phyloP scores from a whole-genome alignment of 2,888 invertebrate species.

The Eledone cirrhosa region DNA sequence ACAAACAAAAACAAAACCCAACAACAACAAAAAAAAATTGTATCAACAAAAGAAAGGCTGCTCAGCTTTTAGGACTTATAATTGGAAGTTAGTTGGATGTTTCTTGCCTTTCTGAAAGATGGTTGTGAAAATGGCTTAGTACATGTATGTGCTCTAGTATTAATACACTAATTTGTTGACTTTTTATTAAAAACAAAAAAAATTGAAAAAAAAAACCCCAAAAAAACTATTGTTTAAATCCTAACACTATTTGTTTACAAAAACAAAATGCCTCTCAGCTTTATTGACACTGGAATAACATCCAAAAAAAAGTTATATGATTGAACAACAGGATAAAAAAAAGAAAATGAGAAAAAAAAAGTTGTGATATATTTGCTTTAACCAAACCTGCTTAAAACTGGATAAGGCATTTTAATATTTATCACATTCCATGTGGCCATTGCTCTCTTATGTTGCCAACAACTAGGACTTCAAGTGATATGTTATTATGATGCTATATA shows the following conservation, averaged over 20 bases:
- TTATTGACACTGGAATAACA: too few relatives aligned
- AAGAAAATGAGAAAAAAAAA: too few relatives aligned
- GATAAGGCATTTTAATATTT: conserved; percentile 17
- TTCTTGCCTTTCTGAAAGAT: conserved; percentile 29
- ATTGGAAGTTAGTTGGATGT: conserved; percentile 19
- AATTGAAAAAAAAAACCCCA: too few relatives aligned
- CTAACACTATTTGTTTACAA: too few relatives aligned
- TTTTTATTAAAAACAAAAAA: too few relatives aligned
- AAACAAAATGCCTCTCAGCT: too few relatives aligned
- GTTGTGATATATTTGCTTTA: too few relatives aligned
- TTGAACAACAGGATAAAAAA: too few relatives aligned
- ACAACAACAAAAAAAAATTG: neutral
- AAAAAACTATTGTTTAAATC: too few relatives aligned
- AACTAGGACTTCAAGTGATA: conserved; percentile 26
- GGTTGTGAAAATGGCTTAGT: conserved; percentile 29
- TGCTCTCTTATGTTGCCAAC: conserved; percentile 22
- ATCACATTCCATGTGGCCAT: conserved; percentile 27
- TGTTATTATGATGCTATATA: conserved; percentile 24
- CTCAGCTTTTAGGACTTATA: conserved; percentile 16
- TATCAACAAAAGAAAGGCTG: conserved; percentile 1
- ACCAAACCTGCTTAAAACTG: too few relatives aligned
- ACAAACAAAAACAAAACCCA: neutral
- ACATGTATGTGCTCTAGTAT: conserved; percentile 1
- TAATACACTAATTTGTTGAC: neutral
- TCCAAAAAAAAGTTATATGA: too few relatives aligned